Evolutionary conservation across 2,888 invertebrate genomes (phyloP).

Genomic region (Eumacrocentrus americanus): DNA sequence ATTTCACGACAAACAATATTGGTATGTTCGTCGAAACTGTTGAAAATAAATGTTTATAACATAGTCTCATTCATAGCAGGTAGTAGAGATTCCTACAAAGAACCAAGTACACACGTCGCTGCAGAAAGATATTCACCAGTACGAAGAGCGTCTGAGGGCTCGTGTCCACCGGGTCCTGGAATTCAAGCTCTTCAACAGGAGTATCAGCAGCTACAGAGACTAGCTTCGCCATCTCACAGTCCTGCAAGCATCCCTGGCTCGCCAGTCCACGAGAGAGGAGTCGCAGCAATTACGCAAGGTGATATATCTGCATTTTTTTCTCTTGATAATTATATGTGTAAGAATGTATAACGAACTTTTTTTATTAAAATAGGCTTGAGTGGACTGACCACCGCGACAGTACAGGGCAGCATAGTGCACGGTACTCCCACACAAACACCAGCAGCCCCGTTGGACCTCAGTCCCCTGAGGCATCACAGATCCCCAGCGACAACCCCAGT

Average conservation of each 20-base stretch:
- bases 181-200: slow-evolving; percentile 76
- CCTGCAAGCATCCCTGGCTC: slow-evolving; percentile 60
- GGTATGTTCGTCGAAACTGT: slow-evolving; percentile 11
- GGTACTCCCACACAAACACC: slow-evolving; percentile 72
- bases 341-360: neutral
- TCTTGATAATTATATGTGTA: neutral
- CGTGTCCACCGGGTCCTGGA: slow-evolving; percentile 65
- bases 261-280: slow-evolving; percentile 59
- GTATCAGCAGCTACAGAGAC: slow-evolving; percentile 78
- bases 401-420: slow-evolving; percentile 73
- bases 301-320: slow-evolving; percentile 14
- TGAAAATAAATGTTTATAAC: slow-evolving; percentile 5
- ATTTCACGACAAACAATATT: slow-evolving; percentile 11
- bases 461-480: slow-evolving; percentile 59
- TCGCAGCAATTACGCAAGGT: slow-evolving; percentile 69
- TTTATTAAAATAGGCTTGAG: slow-evolving; percentile 71
- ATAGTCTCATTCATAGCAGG: slow-evolving; percentile 42
- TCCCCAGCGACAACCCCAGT: slow-evolving; percentile 63
- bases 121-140: slow-evolving; percentile 89
- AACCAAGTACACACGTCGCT: slow-evolving; percentile 62
- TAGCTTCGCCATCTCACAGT: slow-evolving; percentile 59
- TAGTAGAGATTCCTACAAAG: slow-evolving; percentile 68
- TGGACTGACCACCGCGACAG: slow-evolving; percentile 72
- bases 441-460: slow-evolving; percentile 66
- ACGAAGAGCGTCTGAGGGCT: slow-evolving; percentile 85